phyloP scores from a whole-genome alignment of 2,113 vertebrate species.

The Alexandromys fortis region DNA sequence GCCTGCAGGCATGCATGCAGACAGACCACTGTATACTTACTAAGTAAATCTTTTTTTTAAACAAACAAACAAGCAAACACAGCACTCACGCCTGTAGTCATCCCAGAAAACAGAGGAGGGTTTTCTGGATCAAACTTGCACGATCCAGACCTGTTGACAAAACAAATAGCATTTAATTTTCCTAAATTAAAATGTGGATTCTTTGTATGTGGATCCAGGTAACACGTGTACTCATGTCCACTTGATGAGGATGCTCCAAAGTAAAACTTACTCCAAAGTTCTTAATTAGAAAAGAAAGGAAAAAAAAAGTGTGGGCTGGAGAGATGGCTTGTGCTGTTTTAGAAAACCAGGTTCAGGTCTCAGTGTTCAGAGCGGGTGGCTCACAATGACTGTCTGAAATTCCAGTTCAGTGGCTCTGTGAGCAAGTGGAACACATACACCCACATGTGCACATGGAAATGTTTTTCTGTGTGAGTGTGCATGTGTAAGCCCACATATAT shows the following conservation, averaged over 20 bases:
- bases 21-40: no score
- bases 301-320: background rate
- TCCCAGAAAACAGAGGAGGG: background rate
- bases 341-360: background rate
- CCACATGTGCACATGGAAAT: background rate
- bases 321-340: background rate
- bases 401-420: background rate
- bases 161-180: constrained; percentile 24
- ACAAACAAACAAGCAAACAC: background rate
- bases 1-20: no score
- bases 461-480: background rate
- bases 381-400: background rate
- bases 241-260: background rate
- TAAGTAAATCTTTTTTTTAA: no score
- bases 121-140: background rate
- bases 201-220: background rate
- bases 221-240: background rate
- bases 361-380: background rate
- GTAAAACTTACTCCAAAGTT: background rate
- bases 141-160: background rate
- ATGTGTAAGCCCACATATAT: background rate
- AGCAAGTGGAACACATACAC: background rate
- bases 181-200: background rate
- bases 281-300: background rate
- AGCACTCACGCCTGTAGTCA: background rate